Conservation (phyloP, 2,797 vertebrate genomes). For the Lithobates sylvaticus region DNA sequence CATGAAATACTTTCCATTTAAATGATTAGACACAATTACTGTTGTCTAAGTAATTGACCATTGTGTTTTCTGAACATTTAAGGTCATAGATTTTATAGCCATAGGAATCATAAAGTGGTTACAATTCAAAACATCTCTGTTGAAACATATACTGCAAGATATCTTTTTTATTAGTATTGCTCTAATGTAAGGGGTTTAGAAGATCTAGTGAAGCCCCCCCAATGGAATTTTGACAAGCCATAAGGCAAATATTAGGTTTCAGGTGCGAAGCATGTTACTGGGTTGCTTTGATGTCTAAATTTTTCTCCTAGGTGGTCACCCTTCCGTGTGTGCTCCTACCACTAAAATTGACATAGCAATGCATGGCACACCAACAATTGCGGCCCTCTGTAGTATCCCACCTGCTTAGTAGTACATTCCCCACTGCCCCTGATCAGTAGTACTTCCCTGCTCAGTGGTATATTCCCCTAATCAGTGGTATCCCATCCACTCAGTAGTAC, state of each 20-base stretch:
- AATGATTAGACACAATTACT: not conserved
- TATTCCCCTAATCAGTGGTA: not conserved
- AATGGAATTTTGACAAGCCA: too few relatives aligned
- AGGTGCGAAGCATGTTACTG: too few relatives aligned
- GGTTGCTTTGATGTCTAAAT: too few relatives aligned
- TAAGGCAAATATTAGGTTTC: too few relatives aligned
- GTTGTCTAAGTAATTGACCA: not conserved
- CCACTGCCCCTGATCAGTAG: not conserved
- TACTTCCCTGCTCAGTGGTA: not conserved
- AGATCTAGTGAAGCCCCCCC: too few relatives aligned
- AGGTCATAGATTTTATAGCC: not conserved
- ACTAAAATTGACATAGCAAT: too few relatives aligned
- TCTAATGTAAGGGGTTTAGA: too few relatives aligned
- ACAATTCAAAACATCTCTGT: not conserved
- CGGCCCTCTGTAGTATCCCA: not conserved
- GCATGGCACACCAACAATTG: not conserved
- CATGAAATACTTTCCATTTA: slow-evolving; percentile 16
- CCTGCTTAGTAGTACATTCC: not conserved
- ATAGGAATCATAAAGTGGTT: not conserved
- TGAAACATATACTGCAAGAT: too few relatives aligned
- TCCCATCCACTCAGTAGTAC: too few relatives aligned
- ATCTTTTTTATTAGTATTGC: too few relatives aligned
- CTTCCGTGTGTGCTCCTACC: too few relatives aligned
- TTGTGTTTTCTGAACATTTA: not conserved
- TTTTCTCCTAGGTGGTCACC: too few relatives aligned